These are phyloP conservation scores for Lepus oiostolus DNA, from an alignment of 2,797 vertebrate species.

Conservation along the genomic window DNA sequence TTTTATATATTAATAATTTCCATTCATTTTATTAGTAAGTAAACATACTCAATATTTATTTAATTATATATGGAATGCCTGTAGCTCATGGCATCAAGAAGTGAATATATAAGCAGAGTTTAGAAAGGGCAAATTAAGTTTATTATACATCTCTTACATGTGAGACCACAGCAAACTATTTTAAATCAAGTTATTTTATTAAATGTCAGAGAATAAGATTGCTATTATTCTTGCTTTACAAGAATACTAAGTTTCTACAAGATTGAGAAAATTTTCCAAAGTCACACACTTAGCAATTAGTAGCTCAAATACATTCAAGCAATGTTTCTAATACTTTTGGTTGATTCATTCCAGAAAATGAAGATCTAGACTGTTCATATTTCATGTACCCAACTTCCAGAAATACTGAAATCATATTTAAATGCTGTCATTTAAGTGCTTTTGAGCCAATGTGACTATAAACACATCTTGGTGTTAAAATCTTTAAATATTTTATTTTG, in stretches of 20 bases:
- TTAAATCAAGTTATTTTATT: not conserved
- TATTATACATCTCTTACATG: not conserved
- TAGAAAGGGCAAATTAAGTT: not conserved
- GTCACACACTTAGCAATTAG: not conserved
- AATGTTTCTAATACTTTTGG: not conserved
- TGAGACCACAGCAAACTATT: not conserved
- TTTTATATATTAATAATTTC: not conserved
- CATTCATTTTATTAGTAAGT: not conserved
- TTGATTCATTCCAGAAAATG: not conserved
- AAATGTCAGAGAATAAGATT: not conserved
- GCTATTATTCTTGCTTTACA: not conserved
- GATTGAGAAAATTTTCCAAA: not conserved
- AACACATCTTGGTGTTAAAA: conserved; percentile 17
- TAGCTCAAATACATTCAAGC: not conserved
- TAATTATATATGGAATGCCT: not conserved
- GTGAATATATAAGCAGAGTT: not conserved
- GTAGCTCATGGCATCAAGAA: not conserved
- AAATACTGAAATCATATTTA: not conserved
- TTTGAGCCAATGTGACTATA: not conserved
- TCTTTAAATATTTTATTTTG: not conserved
- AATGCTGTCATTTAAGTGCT: not conserved
- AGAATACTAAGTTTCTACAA: not conserved
- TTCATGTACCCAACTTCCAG: not conserved
- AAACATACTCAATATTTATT: not conserved
- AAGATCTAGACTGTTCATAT: not conserved